Base-by-base conservation (phyloP, 2,113 vertebrate species). In the Zosterops hypoxanthus region DNA sequence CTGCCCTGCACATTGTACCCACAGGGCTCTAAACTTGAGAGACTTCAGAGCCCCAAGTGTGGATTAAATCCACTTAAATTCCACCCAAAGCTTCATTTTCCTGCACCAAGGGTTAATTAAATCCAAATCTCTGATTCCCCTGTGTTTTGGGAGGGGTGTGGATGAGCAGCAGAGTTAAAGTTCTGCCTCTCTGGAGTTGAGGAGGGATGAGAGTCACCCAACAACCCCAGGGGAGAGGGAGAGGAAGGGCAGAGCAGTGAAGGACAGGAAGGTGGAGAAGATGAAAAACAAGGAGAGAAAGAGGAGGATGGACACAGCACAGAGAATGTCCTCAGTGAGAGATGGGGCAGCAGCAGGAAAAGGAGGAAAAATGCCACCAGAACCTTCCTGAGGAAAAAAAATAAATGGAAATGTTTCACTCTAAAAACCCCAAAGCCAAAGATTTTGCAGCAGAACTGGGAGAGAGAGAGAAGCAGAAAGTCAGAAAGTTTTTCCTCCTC, bases 161-260 rank as follows among this genome's bases (percentile, higher is more conserved):
- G 59, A 11, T 25, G 60, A 80, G 28, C 59, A 52, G 71, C 44
- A 72, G 53, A 3, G 36, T 44, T 85, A 5, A 73, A 82, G 61
- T 13, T 3, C 44, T 33, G 42, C 1, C 7, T 31, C 82, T 9
- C 65, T 76, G 71, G 56, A 94, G 91, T 90, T 75, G 33, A 41
- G 4, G 85, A 81, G 85, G 55, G 85, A 71, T 71, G 85, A 47
- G 75, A 88, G 36, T 31, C 60, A 52, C 61, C 90, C 91, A 71
- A 93, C 82, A 96, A 93, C 95, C 61, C 88, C 94, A 94, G 94
- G 90, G 84, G 93, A 83, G 90, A 92, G 82, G 79, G 76, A 95
- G 90, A 94, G 92, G 93, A 95, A 96, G 93, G 95, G 90, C 93
- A 95, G 39, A 1, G 44, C 46, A 76, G 82, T 0, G 72, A 90